Percentiles rank a stretch among this genome's conserved stretches.
phyloP scores from a whole-genome alignment of 2,797 vertebrate genomes.

The Artibeus lituratus region DNA sequence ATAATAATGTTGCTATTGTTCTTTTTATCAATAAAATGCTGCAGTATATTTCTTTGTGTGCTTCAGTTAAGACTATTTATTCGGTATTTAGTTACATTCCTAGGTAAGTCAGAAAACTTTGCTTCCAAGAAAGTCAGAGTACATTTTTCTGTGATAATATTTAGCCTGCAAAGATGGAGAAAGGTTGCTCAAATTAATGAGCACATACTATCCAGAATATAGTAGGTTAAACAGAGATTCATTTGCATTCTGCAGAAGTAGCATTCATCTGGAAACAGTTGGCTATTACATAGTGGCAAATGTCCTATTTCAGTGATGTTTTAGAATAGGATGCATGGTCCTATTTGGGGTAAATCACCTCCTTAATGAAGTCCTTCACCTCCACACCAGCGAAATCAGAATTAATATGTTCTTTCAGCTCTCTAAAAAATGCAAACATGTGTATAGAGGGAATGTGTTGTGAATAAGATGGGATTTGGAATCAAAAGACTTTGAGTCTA shows the following conservation, averaged over 20 bases:
- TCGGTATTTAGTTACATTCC: slow-evolving; percentile 4
- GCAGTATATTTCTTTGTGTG: background rate
- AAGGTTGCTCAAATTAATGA: background rate
- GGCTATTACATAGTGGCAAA: background rate
- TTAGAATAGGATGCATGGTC: background rate
- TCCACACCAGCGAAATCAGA: background rate
- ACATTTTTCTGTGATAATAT: background rate
- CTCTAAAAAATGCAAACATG: background rate
- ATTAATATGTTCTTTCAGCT: background rate
- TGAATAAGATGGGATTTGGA: background rate
- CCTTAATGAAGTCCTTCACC: background rate
- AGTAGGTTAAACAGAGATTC: background rate
- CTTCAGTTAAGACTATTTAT: slow-evolving; percentile 20
- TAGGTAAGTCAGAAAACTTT: slow-evolving; percentile 20
- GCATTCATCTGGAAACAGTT: background rate
- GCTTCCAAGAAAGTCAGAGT: background rate
- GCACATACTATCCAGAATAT: background rate
- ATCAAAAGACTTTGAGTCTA: background rate
- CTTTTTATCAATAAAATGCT: background rate
- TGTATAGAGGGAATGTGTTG: background rate
- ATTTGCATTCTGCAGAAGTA: slow-evolving; percentile 18
- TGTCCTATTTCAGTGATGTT: background rate
- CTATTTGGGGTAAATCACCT: background rate
- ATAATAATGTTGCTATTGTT: background rate
- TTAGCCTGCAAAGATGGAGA: slow-evolving; percentile 1